Evolutionary conservation across 2,888 invertebrate genomes (phyloP).

Genomic region (Synanthedon vespiformis): DNA sequence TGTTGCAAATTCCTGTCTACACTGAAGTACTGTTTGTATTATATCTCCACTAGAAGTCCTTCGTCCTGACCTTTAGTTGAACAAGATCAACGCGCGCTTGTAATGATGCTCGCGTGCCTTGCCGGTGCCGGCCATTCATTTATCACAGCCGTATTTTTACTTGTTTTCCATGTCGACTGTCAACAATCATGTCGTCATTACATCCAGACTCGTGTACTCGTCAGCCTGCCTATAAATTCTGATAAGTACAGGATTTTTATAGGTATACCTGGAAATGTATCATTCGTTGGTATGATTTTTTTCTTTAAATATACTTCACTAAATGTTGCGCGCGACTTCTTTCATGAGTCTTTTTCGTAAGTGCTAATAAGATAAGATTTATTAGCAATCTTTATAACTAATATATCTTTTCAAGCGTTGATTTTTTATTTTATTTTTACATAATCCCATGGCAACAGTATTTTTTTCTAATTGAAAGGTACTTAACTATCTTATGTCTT

Average conservation of each 20-base stretch:
- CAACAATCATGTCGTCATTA: constrained; percentile 67
- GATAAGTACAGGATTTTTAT: constrained; percentile 57
- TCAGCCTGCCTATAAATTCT: constrained; percentile 60
- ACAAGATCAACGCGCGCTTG: constrained; percentile 19
- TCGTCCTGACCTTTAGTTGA: constrained; percentile 16
- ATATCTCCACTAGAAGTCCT: not conserved
- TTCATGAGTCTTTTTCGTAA: no score
- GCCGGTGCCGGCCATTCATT: constrained; percentile 36
- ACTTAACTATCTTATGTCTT: no score
- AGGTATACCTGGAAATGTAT: constrained; percentile 31
- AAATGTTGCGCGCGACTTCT: no score
- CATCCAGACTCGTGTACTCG: constrained; percentile 49
- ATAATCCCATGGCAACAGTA: no score
- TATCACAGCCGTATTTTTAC: constrained; percentile 61
- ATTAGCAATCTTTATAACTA: no score
- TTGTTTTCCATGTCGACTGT: constrained; percentile 59
- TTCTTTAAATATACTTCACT: no score
- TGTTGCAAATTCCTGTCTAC: no score
- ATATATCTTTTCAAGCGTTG: no score
- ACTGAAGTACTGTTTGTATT: no score
- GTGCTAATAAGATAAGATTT: no score
- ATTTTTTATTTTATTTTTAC: no score
- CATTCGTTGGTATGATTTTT: not conserved
- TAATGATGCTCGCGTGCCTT: constrained; percentile 49
- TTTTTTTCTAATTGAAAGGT: no score